Evolutionary conservation across 2,888 invertebrate genomes (phyloP).

Genomic region (Ormyrus labotus): DNA sequence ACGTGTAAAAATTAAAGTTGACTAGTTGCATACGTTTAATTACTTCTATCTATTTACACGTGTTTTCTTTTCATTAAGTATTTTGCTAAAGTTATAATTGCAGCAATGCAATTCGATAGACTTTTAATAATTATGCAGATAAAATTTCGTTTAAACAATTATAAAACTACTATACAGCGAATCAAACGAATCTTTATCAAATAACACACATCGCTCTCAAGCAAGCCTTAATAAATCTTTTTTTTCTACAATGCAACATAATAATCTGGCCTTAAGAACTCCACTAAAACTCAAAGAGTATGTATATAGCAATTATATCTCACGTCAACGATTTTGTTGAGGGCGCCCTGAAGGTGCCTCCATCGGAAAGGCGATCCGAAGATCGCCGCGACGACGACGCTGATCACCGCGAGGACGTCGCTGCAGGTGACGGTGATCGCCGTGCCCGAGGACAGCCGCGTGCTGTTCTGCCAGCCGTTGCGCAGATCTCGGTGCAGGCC

Average conservation of each 20-base stretch:
- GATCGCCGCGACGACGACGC: slow-evolving; percentile 77
- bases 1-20: no score
- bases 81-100: no score
- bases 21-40: no score
- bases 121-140: no score
- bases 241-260: no score
- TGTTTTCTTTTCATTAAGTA: no score
- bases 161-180: neutral
- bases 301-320: neutral
- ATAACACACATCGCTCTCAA: neutral
- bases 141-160: no score
- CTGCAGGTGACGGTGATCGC: slow-evolving; percentile 79
- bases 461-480: slow-evolving; percentile 78
- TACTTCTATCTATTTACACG: no score
- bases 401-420: slow-evolving; percentile 78
- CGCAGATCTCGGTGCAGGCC: slow-evolving; percentile 78
- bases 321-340: slow-evolving; percentile 75
- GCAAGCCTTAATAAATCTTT: no score
- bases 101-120: no score
- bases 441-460: slow-evolving; percentile 78
- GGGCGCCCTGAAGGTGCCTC: slow-evolving; percentile 77
- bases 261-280: no score
- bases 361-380: slow-evolving; percentile 78
- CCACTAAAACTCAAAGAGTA: neutral
- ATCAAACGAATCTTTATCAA: neutral